Percentiles rank a stretch among this genome's conserved stretches.
Conservation (phyloP, 2,113 vertebrate species). For the Hippolais icterina region DNA sequence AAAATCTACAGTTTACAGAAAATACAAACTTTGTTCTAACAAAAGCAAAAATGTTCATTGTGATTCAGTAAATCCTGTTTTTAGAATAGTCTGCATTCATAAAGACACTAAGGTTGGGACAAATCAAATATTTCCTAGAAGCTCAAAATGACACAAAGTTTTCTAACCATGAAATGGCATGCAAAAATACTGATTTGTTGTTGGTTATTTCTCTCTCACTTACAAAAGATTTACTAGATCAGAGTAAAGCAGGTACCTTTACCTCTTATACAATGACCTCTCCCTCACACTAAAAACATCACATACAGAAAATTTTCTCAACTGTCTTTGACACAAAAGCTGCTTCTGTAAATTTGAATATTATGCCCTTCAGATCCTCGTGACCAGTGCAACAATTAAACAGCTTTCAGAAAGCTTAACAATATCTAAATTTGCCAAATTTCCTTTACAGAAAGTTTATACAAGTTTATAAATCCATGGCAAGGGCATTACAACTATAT, state of each 20-base stretch:
- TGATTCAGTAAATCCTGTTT: neutral
- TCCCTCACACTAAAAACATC: neutral
- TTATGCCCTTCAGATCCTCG: neutral
- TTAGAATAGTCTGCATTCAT: constrained; percentile 8
- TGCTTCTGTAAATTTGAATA: neutral
- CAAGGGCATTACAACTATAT: neutral
- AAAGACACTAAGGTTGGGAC: neutral
- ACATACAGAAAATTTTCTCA: neutral
- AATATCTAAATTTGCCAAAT: constrained; percentile 18
- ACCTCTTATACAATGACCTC: neutral
- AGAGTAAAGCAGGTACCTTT: neutral
- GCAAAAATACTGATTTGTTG: neutral
- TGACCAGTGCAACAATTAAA: constrained; percentile 21
- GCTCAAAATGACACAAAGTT: neutral
- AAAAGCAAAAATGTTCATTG: constrained; percentile 5
- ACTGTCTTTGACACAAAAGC: neutral
- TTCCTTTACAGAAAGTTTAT: constrained; percentile 52
- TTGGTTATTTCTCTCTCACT: neutral
- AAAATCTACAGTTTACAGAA: constrained; percentile 52
- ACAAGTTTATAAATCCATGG: neutral
- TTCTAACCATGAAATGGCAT: constrained; percentile 20
- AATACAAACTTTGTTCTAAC: constrained; percentile 39
- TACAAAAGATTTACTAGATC: neutral
- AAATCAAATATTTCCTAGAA: constrained; percentile 8
- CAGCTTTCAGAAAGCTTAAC: constrained; percentile 12